Evolutionary conservation across 2,888 invertebrate species (phyloP).

Genomic region (Synergus umbraculus): DNA sequence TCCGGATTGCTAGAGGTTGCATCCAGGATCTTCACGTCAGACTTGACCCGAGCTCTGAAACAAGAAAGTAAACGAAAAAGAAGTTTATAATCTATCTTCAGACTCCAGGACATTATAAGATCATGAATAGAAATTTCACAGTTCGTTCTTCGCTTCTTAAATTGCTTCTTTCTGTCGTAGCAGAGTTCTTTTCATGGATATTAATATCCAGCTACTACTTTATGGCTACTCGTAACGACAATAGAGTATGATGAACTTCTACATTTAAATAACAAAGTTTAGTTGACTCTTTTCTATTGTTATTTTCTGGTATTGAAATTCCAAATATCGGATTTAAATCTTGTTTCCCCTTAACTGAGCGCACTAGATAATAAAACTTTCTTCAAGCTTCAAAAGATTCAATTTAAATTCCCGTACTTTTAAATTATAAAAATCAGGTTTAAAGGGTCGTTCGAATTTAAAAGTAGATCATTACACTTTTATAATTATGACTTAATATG

Average conservation of each 20-base stretch:
- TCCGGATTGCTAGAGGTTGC: conserved; percentile 87
- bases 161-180: conserved; percentile 26
- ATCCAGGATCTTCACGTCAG: conserved; percentile 90
- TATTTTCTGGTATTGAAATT: neutral
- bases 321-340: neutral
- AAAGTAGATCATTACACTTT: neutral
- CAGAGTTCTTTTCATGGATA: conserved; percentile 1
- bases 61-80: conserved; percentile 35
- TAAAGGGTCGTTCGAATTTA: neutral
- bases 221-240: conserved; percentile 5
- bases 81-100: conserved; percentile 38
- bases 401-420: neutral
- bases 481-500: neutral
- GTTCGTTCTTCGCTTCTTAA: conserved; percentile 8
- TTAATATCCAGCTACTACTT: conserved; percentile 14
- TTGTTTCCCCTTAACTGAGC: neutral
- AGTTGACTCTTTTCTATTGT: conserved; percentile 8
- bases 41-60: conserved; percentile 91
- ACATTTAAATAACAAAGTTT: conserved; percentile 10
- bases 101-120: conserved; percentile 14
- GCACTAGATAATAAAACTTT: neutral
- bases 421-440: neutral
- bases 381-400: neutral
- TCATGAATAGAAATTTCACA: conserved; percentile 29
- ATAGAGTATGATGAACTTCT: conserved; percentile 24